Conservation (phyloP, 2,113 vertebrate species). For the Corynorhinus townsendii region DNA sequence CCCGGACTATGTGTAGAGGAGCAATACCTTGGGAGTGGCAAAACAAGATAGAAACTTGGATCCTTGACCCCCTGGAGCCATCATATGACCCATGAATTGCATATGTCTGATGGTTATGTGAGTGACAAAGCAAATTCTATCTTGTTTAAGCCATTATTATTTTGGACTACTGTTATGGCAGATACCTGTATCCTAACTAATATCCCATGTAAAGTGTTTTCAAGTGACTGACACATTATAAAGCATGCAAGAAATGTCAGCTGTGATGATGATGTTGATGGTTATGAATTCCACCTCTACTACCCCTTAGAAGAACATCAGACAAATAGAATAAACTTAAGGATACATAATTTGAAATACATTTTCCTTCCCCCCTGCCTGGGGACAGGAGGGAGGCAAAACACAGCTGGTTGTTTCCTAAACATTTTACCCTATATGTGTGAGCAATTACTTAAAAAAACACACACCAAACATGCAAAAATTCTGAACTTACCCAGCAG, state of each 20-base stretch:
- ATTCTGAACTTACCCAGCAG: neutral
- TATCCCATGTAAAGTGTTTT: neutral
- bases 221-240: neutral
- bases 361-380: neutral
- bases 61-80: neutral
- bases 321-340: neutral
- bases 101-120: neutral
- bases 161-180: neutral
- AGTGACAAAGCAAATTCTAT: neutral
- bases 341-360: neutral
- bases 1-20: neutral
- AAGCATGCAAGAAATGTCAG: neutral
- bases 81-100: neutral
- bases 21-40: neutral
- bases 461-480: neutral
- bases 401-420: neutral
- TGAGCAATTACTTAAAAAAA: neutral
- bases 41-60: neutral
- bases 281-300: neutral
- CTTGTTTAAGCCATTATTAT: neutral
- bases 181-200: neutral
- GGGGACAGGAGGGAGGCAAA: too few relatives aligned
- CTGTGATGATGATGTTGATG: neutral
- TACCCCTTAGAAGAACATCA: neutral
- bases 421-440: neutral